Evolutionary conservation across 2,113 vertebrate genomes (phyloP), one percentile per base, ranked within the genome.

Genomic region (Gulo gulo): DNA sequence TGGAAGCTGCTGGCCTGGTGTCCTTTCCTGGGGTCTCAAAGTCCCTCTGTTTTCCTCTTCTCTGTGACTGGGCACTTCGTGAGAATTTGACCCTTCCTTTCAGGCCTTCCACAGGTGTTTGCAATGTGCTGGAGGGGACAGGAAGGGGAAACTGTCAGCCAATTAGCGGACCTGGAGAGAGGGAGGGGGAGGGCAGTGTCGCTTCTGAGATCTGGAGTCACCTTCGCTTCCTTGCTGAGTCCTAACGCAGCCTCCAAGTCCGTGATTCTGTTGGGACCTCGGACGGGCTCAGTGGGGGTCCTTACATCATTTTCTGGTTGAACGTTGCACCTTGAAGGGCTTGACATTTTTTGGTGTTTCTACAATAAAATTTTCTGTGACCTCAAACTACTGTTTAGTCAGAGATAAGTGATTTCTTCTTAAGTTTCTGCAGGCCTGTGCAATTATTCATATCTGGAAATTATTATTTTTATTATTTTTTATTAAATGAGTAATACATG

Each of bases 331-430:
- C 20, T 84, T 50, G 83, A 88, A 83, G 67, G 78, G 65, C 21
- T 91, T 87, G 86, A 57, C 39, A 36, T 95, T 95, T 94, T 94
- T 36, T 78, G 73, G 31, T 97, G 83, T 95, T 84, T 82, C 81
- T 96, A 65, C 47, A 98, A 97, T 98, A 98, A 98, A 98, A 5
- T 67, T 91, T 92, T 96, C 89, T 96, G 88, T 95, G 88, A 88
- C 93, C 31, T 91, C 91, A 82, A 74, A 93, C 74, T 39, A 45
- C 23, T 39, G 4, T 91, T 86, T 94, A 78, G 55, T 76, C 45
- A 86, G 29, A 88, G 55, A 67, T 21, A 21, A 86, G 21, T 97
- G 95, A 80, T 82, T 79, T 94, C 59, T 88, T 94, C n/a, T 86
- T 42, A 52, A 95, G 67, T 83, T 88, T 96, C 71, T 81, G 26